A percentile compares a stretch with the other conserved stretches of the same genome.
phyloP scores from a whole-genome alignment of 2,888 invertebrate genomes.

The Invenusta paracnida region DNA sequence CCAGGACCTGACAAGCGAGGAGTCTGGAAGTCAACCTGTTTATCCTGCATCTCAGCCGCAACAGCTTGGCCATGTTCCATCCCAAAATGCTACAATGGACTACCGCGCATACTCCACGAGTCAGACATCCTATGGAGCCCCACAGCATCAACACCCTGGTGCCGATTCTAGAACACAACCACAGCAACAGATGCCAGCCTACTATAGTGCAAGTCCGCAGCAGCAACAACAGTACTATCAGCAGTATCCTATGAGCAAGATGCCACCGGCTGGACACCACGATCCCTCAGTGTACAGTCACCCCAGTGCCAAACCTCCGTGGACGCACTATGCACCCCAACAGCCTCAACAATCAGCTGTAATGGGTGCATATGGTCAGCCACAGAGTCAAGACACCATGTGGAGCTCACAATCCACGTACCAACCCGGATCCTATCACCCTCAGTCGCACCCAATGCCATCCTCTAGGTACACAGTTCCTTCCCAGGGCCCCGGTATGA shows the following conservation, averaged over 20 bases:
- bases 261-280: not conserved
- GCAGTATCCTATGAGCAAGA: not conserved
- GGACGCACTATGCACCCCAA: not conserved
- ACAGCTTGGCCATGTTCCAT: not conserved
- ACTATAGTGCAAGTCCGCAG: not conserved
- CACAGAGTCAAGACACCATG: not conserved
- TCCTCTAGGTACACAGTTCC: not conserved
- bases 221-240: not conserved
- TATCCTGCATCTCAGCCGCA: not conserved
- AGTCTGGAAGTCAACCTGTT: not conserved
- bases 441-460: not conserved
- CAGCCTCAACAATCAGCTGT: too few species aligned
- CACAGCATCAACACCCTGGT: not conserved
- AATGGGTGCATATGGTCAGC: not conserved
- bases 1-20: not conserved
- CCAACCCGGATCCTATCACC: not conserved
- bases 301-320: not conserved
- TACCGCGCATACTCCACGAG: not conserved
- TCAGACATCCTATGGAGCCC: not conserved
- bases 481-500: not conserved
- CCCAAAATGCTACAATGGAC: not conserved
- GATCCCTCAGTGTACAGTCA: not conserved
- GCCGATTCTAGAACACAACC: not conserved
- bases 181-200: not conserved
- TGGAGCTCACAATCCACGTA: not conserved